Conservation (phyloP, 2,113 vertebrate genomes). For the Microtus oregoni region DNA sequence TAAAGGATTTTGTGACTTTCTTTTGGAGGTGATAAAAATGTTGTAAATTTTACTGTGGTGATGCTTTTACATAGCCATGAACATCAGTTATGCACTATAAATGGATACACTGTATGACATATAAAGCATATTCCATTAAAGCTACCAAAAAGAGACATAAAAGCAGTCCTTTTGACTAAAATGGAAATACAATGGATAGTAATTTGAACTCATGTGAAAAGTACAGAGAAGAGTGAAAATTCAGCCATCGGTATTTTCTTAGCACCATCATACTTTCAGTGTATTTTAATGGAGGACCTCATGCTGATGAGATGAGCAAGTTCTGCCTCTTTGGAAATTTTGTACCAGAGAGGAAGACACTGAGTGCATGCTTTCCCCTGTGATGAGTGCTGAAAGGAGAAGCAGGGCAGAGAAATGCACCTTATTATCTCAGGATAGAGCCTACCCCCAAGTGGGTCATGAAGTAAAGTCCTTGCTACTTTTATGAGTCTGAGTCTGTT, state of each 20-base stretch:
- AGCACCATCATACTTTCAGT: background rate
- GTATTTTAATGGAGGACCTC: background rate
- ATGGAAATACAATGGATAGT: background rate
- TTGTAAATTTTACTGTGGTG: background rate
- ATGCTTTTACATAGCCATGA: background rate
- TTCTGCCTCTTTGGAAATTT: background rate
- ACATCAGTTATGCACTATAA: background rate
- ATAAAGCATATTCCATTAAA: conserved; percentile 11
- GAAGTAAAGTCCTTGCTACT: background rate
- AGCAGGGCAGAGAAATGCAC: background rate
- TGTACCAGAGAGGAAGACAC: background rate
- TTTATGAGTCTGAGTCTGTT: background rate
- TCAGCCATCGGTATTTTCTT: background rate
- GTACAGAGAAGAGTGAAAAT: background rate
- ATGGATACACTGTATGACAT: background rate
- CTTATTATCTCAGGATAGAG: background rate
- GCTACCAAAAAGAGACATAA: background rate
- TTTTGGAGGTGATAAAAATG: background rate
- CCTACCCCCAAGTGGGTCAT: background rate
- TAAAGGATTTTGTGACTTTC: background rate
- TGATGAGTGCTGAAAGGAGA: background rate
- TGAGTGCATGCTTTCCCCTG: background rate
- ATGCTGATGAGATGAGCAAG: background rate
- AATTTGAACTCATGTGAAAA: background rate
- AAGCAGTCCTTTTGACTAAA: background rate